A percentile compares a stretch with the other conserved stretches of the same genome.
phyloP scores from a whole-genome alignment of 2,888 invertebrate species.

The Ramazzottius varieornatus region DNA sequence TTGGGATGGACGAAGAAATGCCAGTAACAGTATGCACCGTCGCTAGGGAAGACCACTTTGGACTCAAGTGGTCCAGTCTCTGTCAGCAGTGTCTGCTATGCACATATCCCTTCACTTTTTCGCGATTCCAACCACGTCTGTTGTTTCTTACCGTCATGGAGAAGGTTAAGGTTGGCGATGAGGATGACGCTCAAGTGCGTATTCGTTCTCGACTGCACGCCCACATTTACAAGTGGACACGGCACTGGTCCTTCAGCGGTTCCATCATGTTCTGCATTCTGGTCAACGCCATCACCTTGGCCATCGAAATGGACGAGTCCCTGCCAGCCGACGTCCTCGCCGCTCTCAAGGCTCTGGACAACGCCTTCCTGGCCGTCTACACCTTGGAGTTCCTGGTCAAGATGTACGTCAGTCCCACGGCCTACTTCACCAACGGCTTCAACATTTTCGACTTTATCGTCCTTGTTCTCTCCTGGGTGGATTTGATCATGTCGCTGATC shows the following conservation, averaged over 20 bases:
- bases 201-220: background rate
- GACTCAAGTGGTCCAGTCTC: too few species aligned
- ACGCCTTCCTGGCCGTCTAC: slow-evolving; percentile 11
- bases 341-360: slow-evolving; percentile 8
- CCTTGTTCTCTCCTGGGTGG: slow-evolving; percentile 9
- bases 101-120: too few species aligned
- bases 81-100: too few species aligned
- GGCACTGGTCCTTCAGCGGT: slow-evolving; percentile 8
- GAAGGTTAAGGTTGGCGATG: background rate
- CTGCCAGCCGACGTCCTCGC: slow-evolving; percentile 1
- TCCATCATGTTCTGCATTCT: slow-evolving; percentile 10
- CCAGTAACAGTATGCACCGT: too few species aligned
- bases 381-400: slow-evolving; percentile 12
- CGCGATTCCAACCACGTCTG: too few species aligned
- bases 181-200: background rate
- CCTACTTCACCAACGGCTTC: slow-evolving; percentile 12
- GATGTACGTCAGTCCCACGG: slow-evolving; percentile 11
- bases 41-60: too few species aligned
- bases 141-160: too few species aligned
- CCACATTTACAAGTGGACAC: background rate
- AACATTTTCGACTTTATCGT: slow-evolving; percentile 13
- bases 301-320: slow-evolving; percentile 10
- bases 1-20: too few species aligned
- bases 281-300: slow-evolving; percentile 11
- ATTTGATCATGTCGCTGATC: slow-evolving; percentile 5